Base-by-base conservation (phyloP, 2,888 invertebrate genomes). In the Pandemis corylana region DNA sequence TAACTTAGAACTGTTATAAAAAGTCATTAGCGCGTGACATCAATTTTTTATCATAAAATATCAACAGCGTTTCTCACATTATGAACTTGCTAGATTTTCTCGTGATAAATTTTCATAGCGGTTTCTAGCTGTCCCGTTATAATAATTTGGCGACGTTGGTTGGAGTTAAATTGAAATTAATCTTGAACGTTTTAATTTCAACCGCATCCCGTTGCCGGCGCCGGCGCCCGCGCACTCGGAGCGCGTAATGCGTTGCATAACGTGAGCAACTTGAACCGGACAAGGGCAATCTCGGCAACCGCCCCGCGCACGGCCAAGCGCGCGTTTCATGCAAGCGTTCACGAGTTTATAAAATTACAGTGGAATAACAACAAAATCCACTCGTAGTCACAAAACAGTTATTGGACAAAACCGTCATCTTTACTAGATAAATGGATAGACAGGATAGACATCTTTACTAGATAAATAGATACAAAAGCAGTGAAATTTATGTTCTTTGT, bases 211-310 rank as follows among this genome's bases (percentile, higher is more conserved):
- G 83, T 85, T 85, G 85, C 86, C 85, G 69, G 80, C 77, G 77
- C 75, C 72, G 68, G 72, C 75, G 77, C 78, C 71, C 36, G 69
- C 70, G 71, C 66, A 70, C 75, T 56, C 75, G 78, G 72, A 65
- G 46, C 62, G 56, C 79, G 83, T 80, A 81, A 80, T 80, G 82
- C 84, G 81, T 92, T 92, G 85, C 92, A 89, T 91, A 92, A 93
- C 84, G 84, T 83, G 85, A 89, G 90, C 89, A 88, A 90, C 90
- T 90, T 85, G 83, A 81, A 75, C 76, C 67, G 41, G 61, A 20
- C 74, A 46, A 71, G 62, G 62, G 79, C 78, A 78, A 80, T 79
- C 79, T 76, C 76, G 77, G 79, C 77, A 59, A 65, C 76, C 78
- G 78, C 78, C 78, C 82, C 77, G 78, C 77, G 79, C 82, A 75